Conservation (phyloP, 1,140 invertebrate species). For the Polyergus mexicanus region DNA sequence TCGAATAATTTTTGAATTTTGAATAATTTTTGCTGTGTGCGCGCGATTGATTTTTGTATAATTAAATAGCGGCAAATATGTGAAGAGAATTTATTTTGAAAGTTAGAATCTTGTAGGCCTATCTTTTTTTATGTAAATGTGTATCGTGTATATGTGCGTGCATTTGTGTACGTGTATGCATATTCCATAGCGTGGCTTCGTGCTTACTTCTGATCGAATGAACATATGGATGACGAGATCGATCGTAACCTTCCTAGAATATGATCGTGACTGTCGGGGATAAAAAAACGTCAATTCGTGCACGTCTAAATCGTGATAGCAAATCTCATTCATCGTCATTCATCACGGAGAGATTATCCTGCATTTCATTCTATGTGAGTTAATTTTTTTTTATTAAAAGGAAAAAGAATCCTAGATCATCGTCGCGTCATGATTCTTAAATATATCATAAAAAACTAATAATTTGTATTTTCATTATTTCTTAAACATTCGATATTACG, state of each 20-base stretch:
- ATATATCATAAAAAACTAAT: background rate
- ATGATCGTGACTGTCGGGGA: conserved; percentile 35
- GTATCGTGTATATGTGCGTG: too few species aligned
- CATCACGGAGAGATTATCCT: conserved; percentile 13
- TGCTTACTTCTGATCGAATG: conserved; percentile 54
- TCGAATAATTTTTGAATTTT: background rate
- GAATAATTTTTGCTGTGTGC: background rate
- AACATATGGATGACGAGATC: conserved; percentile 57
- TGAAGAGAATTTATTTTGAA: background rate
- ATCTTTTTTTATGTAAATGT: background rate
- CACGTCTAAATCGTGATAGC: background rate
- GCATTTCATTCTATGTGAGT: background rate
- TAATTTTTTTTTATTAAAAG: background rate
- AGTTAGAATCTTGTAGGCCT: conserved; percentile 16
- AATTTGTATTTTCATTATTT: background rate
- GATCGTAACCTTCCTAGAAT: conserved; percentile 58
- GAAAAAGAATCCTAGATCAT: background rate
- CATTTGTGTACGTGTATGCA: background rate
- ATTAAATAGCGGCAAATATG: background rate
- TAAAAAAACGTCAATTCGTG: conserved; percentile 20
- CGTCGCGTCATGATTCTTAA: background rate
- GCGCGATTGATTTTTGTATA: too few species aligned
- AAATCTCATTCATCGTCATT: conserved; percentile 21
- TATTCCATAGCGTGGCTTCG: conserved; percentile 32
- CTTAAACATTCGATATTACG: background rate